A percentile compares a stretch with the other conserved stretches of the same genome.
Conservation (phyloP, 2,113 vertebrate species). For the Caranx ignobilis region DNA sequence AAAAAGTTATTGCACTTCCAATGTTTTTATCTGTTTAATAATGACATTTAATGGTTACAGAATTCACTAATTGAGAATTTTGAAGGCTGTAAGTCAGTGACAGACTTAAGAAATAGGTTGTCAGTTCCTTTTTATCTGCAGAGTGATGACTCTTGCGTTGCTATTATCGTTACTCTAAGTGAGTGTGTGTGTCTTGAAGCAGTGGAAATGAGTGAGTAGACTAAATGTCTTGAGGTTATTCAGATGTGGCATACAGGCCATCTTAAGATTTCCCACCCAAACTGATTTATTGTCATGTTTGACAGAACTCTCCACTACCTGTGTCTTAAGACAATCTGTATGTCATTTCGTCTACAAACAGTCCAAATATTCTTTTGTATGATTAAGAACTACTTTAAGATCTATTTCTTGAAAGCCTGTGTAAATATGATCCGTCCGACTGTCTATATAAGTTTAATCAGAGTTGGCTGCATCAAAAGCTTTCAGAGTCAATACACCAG, state of each 20-base stretch:
- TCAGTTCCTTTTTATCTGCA: slow-evolving; percentile 5
- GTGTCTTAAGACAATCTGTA: slow-evolving; percentile 21
- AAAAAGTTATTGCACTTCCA: slow-evolving; percentile 52
- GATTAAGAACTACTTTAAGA: slow-evolving; percentile 9
- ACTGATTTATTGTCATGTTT: slow-evolving; percentile 15
- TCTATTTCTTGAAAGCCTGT: slow-evolving; percentile 11
- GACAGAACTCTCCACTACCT: slow-evolving; percentile 13
- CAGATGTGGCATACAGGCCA: background rate
- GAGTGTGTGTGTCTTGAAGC: slow-evolving; percentile 10
- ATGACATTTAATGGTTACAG: slow-evolving; percentile 5
- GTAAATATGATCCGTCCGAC: slow-evolving; percentile 64
- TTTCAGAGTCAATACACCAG: slow-evolving; percentile 33
- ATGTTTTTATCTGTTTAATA: slow-evolving; percentile 33
- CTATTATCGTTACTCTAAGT: background rate
- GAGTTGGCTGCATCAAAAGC: slow-evolving; percentile 42
- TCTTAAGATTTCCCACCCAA: slow-evolving; percentile 22
- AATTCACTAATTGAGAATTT: slow-evolving; percentile 49
- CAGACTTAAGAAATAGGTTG: background rate
- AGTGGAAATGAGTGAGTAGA: slow-evolving; percentile 3
- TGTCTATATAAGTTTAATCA: slow-evolving; percentile 60
- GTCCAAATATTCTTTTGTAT: slow-evolving; percentile 11
- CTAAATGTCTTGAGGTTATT: slow-evolving; percentile 2
- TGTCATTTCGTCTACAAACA: slow-evolving; percentile 8
- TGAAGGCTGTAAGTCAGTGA: slow-evolving; percentile 11
- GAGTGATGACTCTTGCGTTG: slow-evolving; percentile 16